A percentile compares a stretch with the other conserved stretches of the same genome.
Evolutionary conservation across 2,113 vertebrate species (phyloP).

Genomic region (Apodemus sylvaticus): DNA sequence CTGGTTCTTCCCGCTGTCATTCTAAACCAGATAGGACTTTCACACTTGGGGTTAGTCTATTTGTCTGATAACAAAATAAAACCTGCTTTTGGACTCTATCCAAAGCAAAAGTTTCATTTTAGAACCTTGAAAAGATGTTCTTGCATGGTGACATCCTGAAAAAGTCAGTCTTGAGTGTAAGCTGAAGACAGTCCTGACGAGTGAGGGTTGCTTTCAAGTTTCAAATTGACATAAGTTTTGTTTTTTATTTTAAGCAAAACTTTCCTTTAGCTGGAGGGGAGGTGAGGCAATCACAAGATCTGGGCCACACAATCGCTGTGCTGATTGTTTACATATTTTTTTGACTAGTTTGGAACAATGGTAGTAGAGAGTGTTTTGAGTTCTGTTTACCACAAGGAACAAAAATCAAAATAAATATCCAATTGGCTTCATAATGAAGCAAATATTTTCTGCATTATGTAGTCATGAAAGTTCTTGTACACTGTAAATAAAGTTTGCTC

Average conservation of each 20-base stretch:
- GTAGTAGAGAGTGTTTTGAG: constrained; percentile 77
- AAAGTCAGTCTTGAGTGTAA: not conserved
- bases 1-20: not conserved
- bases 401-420: constrained; percentile 82
- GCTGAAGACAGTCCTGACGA: not conserved
- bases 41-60: constrained; percentile 17
- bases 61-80: constrained; percentile 45
- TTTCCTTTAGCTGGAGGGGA: constrained; percentile 51
- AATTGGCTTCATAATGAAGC: constrained; percentile 79
- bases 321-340: constrained; percentile 74
- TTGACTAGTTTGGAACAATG: constrained; percentile 73
- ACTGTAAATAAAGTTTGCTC: constrained; percentile 80
- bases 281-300: constrained; percentile 56
- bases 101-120: constrained; percentile 38
- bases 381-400: constrained; percentile 80
- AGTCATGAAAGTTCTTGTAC: constrained; percentile 76
- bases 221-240: constrained; percentile 21
- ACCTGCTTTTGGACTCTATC: constrained; percentile 11
- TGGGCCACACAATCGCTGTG: constrained; percentile 55
- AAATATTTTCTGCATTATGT: constrained; percentile 83
- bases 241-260: not conserved
- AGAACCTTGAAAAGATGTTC: constrained; percentile 46
- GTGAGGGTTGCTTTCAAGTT: constrained; percentile 43
- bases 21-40: constrained; percentile 20
- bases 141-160: not conserved